Evolutionary conservation across 2,888 invertebrate genomes (phyloP).

Genomic region (Cylindroiulus punctatus): DNA sequence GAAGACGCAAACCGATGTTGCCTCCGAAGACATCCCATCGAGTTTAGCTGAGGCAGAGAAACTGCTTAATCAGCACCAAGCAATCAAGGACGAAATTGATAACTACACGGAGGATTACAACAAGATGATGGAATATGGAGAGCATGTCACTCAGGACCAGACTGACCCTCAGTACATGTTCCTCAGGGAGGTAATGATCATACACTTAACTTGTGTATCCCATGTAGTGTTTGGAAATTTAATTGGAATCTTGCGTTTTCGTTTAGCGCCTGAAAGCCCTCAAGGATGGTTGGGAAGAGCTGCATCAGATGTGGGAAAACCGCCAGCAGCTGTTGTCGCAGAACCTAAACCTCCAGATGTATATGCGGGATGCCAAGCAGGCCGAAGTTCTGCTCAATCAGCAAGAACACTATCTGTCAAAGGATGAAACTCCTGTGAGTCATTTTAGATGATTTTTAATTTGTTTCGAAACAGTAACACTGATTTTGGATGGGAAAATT

Average conservation of each 20-base stretch:
- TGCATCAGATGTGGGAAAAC: conserved; percentile 99
- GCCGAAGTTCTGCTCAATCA: conserved; percentile 97
- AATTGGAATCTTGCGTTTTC: not conserved
- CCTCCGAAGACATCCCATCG: conserved; percentile 94
- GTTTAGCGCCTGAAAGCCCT: conserved; percentile 87
- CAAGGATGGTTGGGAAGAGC: conserved; percentile 98
- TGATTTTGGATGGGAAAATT: no score
- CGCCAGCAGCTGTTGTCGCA: conserved; percentile 93
- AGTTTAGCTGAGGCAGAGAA: conserved; percentile 96
- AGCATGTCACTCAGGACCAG: conserved; percentile 89
- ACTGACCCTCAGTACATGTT: conserved; percentile 99
- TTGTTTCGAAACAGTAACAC: no score
- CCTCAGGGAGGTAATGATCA: conserved; percentile 78
- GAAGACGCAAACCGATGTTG: conserved; percentile 98
- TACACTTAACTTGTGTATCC: not conserved
- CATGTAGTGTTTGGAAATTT: not conserved
- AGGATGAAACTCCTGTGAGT: conserved; percentile 90
- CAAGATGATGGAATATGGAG: conserved; percentile 99
- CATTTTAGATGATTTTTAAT: not conserved
- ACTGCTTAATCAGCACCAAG: conserved; percentile 95
- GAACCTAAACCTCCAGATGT: conserved; percentile 92
- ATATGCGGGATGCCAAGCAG: conserved; percentile 96
- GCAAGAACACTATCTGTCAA: conserved; percentile 96
- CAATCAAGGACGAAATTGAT: conserved; percentile 98
- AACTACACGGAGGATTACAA: conserved; percentile 98